Evolutionary conservation across 2,797 vertebrate species (phyloP).

Genomic region (Schizopygopsis malacanthus): DNA sequence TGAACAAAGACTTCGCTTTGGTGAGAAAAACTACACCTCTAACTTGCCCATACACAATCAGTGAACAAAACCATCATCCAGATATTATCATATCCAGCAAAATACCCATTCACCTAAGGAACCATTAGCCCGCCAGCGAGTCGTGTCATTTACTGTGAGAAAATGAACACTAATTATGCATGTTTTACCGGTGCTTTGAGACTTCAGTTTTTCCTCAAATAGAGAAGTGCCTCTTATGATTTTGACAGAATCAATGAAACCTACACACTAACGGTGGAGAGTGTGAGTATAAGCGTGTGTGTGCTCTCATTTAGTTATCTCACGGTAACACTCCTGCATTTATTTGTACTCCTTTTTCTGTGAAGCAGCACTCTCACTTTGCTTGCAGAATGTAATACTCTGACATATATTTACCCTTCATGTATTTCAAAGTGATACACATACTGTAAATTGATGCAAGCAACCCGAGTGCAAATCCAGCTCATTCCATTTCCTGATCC

Average conservation of each 20-base stretch:
- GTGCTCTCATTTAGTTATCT: constrained; percentile 35
- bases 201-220: constrained; percentile 35
- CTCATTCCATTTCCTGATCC: constrained; percentile 16
- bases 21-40: constrained; percentile 75
- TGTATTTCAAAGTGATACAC: constrained; percentile 16
- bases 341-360: constrained; percentile 30
- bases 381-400: constrained; percentile 25
- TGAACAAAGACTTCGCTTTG: constrained; percentile 96
- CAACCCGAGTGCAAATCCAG: constrained; percentile 21
- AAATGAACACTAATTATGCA: constrained; percentile 72
- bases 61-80: constrained; percentile 41
- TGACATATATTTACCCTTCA: constrained; percentile 37
- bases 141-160: constrained; percentile 77
- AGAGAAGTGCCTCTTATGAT: constrained; percentile 29
- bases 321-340: constrained; percentile 27
- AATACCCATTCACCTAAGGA: background rate
- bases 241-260: constrained; percentile 35
- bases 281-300: constrained; percentile 54
- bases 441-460: constrained; percentile 19
- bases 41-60: background rate
- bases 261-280: background rate
- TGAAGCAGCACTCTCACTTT: constrained; percentile 32
- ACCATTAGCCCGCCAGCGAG: constrained; percentile 61
- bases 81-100: background rate
- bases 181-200: constrained; percentile 44